These are phyloP conservation scores for Trachelus iudaicus DNA, from an alignment of 2,888 invertebrate genomes.

Conservation along the genomic window DNA sequence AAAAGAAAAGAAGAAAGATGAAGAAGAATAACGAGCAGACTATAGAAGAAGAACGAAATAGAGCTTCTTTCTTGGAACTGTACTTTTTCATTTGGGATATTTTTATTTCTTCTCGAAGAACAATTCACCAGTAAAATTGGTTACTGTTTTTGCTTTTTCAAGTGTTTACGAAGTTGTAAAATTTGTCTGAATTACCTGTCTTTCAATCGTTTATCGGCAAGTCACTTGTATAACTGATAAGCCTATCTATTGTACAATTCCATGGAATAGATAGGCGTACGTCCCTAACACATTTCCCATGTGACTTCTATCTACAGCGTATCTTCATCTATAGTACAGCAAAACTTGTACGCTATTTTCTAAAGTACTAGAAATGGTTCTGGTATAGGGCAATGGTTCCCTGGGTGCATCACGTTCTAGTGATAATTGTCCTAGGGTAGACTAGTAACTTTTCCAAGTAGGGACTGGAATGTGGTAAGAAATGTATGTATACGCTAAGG, in stretches of 20 bases:
- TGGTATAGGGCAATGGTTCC: neutral
- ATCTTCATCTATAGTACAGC: neutral
- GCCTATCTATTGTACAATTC: neutral
- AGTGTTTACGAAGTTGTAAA: neutral
- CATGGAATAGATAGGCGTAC: neutral
- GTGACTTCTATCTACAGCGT: neutral
- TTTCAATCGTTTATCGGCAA: neutral
- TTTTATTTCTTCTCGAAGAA: neutral
- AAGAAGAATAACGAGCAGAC: neutral
- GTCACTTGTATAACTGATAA: neutral
- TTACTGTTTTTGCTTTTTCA: neutral
- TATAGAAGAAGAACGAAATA: neutral
- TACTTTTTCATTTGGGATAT: neutral
- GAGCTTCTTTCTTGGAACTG: neutral
- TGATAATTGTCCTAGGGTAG: neutral
- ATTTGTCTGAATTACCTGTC: neutral
- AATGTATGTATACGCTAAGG: neutral
- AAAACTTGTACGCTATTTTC: neutral
- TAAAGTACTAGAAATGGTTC: neutral
- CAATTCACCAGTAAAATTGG: neutral
- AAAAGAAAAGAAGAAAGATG: neutral
- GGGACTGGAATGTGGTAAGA: conserved; percentile 18
- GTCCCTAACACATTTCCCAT: neutral
- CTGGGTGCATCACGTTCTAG: neutral
- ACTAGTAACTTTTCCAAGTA: conserved; percentile 14